Percentiles rank a stretch among this genome's conserved stretches.
phyloP scores from a whole-genome alignment of 2,113 vertebrate genomes.

The Eulemur rufifrons region DNA sequence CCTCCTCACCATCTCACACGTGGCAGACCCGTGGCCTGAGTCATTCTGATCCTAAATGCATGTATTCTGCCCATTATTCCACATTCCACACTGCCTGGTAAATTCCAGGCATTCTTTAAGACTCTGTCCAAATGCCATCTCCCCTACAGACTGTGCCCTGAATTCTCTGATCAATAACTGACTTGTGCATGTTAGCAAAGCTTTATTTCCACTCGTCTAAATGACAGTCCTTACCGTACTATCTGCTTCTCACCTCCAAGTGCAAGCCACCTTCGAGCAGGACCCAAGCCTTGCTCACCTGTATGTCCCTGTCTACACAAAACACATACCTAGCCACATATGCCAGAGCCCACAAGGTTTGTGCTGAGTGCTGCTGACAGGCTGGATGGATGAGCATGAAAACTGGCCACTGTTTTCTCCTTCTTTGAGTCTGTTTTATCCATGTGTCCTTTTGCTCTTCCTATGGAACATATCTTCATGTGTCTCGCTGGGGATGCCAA shows the following conservation, averaged over 20 bases:
- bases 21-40: not conserved
- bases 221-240: accelerated
- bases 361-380: accelerated
- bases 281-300: not conserved
- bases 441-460: not conserved
- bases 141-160: too few relatives aligned
- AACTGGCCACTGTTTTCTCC: not conserved
- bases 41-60: not conserved
- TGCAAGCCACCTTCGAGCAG: not conserved
- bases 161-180: too few relatives aligned
- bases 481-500: not conserved
- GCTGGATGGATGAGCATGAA: not conserved
- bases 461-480: not conserved
- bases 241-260: not conserved
- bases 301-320: not conserved
- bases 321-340: too few relatives aligned
- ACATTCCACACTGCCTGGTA: not conserved
- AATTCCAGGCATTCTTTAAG: not conserved
- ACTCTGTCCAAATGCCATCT: not conserved
- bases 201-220: not conserved
- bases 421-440: not conserved
- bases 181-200: not conserved
- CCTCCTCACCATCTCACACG: too few relatives aligned
- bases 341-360: too few relatives aligned
- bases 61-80: too few relatives aligned